Evolutionary conservation across 2,113 vertebrate species (phyloP).

Genomic region (Nerophis lumbriciformis): DNA sequence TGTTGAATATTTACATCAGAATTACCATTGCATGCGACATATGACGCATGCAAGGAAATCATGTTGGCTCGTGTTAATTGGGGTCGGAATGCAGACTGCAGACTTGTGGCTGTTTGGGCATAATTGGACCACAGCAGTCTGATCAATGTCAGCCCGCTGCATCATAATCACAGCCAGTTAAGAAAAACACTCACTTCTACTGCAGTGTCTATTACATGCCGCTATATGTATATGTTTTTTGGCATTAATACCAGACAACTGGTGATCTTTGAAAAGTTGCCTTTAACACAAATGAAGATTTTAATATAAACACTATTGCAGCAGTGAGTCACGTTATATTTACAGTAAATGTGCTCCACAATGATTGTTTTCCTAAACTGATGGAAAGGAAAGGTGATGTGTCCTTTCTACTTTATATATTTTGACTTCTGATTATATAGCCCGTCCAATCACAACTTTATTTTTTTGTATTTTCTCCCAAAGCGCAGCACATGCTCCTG

Average conservation of each 20-base stretch:
- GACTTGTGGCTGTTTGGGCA: conserved; percentile 19
- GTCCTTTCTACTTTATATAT: conserved; percentile 79
- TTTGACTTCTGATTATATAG: conserved; percentile 79
- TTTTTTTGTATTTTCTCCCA: conserved; percentile 72
- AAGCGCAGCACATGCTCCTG: conserved; percentile 81
- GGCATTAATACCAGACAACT: background rate
- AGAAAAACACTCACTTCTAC: conserved; percentile 22
- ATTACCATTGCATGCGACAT: conserved; percentile 27
- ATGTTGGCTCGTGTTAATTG: conserved; percentile 29
- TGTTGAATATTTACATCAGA: conserved; percentile 23
- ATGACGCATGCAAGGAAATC: conserved; percentile 35
- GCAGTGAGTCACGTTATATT: conserved; percentile 37
- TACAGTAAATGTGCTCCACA: conserved; percentile 55
- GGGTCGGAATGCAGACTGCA: conserved; percentile 33
- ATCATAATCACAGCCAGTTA: conserved; percentile 26
- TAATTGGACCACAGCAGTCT: conserved; percentile 30
- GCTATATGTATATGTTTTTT: too few relatives aligned
- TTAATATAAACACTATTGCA: background rate
- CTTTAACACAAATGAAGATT: too few relatives aligned
- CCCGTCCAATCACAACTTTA: conserved; percentile 81
- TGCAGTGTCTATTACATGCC: background rate
- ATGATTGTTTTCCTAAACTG: conserved; percentile 57
- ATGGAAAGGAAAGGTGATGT: conserved; percentile 65
- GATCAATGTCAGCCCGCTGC: conserved; percentile 28
- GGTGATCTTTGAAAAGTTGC: too few relatives aligned